Evolutionary conservation across 2,113 vertebrate genomes (phyloP), one percentile per base, ranked within the genome.

Genomic region (Cynocephalus volans): DNA sequence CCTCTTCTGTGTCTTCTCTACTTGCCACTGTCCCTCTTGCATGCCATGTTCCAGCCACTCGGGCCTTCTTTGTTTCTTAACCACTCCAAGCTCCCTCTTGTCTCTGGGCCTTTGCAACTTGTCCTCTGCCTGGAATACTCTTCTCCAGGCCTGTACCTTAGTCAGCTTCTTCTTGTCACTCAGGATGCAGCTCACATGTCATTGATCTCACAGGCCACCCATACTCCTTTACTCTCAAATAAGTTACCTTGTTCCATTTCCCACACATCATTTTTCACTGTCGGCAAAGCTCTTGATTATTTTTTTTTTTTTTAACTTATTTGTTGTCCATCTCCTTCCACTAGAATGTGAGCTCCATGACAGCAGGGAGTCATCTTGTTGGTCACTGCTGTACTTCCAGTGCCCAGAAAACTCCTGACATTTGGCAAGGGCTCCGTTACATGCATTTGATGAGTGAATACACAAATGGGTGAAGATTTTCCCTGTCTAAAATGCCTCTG

Each of bases 191-290:
- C 5, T 90, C 24, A n/a, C n/a, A 6, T 41, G 31, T 9, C 54
- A 28, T 13, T 5, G 1, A 6, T 0, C 28, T 62, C 31, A 4
- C 17, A 8, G 0, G 24, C 58, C 23, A 10, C 26, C 6, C 21
- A 3, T 7, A 9, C 56, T 5, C 1, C 5, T 12, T 41, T 31
- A 26, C 41, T 67, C n/a, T 62, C 4, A 5, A 48, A 41, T 54
- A 33, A 65, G 23, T 88, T 41, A 12, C 12, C 60, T 36, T 26
- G 52, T 24, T 64, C 26, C 54, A 12, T 77, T 84, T 90, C 23
- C 85, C 48, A 41, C 6, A 58, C 50, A 24, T 48, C 48, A 82
- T 18, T 18, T 64, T 33, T 70, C 26, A 69, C 24, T 41, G 5
- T 65, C 48, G 50, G 31, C 58, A 90, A 73, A 56, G 56, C 21